phyloP scores from a whole-genome alignment of 2,797 vertebrate genomes.

The Acropternis orthonyx region DNA sequence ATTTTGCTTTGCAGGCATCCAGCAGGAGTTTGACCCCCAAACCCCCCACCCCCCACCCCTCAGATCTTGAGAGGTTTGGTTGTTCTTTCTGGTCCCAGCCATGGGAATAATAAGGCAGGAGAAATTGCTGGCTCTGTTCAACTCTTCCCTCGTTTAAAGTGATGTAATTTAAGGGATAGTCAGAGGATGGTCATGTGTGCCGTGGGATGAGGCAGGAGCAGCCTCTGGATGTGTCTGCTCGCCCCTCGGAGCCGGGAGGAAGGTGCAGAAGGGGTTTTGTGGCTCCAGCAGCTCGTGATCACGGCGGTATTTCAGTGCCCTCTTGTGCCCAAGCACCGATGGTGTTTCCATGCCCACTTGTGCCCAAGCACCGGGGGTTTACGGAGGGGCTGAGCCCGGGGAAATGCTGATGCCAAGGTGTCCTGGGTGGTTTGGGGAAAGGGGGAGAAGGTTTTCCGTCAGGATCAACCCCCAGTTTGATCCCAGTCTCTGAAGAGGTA shows the following conservation, averaged over 20 bases:
- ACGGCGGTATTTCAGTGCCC: neutral
- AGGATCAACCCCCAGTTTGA: neutral
- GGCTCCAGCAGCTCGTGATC: neutral
- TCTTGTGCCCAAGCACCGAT: neutral
- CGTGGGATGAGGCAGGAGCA: neutral
- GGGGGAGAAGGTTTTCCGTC: neutral
- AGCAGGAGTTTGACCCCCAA: neutral
- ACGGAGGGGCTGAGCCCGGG: neutral
- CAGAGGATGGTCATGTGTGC: fast-evolving
- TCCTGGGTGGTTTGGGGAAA: neutral
- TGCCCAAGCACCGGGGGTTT: neutral
- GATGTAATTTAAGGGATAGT: no score
- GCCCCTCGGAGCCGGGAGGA: fast-evolving
- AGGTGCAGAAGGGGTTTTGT: fast-evolving
- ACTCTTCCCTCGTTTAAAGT: neutral
- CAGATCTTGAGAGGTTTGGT: neutral
- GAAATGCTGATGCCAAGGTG: fast-evolving
- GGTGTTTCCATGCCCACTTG: neutral
- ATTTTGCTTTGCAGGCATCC: neutral
- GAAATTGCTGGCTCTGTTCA: neutral
- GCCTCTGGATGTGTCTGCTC: neutral
- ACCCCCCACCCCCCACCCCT: no score
- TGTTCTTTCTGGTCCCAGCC: neutral
- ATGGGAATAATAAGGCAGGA: neutral
- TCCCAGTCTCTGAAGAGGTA: neutral